These are phyloP conservation scores for Marmota flaviventris DNA, from an alignment of 2,113 vertebrate species.

Conservation along the genomic window DNA sequence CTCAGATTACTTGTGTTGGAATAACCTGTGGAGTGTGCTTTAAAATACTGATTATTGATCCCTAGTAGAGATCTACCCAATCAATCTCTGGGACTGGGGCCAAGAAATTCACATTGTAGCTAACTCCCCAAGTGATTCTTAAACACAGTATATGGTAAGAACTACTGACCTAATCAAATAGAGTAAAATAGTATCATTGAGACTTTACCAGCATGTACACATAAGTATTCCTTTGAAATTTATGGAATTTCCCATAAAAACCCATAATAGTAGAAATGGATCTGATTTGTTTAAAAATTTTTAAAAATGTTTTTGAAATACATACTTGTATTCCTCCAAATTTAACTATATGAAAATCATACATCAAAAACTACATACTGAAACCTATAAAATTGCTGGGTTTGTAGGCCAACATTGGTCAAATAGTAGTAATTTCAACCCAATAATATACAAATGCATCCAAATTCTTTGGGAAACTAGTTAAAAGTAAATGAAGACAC, in stretches of 20 bases:
- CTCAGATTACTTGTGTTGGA: neutral
- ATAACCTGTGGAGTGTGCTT: neutral
- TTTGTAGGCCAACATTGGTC: neutral
- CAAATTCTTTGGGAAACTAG: conserved; percentile 23
- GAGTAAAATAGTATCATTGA: neutral
- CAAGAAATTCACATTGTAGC: conserved; percentile 33
- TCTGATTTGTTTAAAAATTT: conserved; percentile 28
- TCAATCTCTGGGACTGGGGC: neutral
- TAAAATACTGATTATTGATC: conserved; percentile 15
- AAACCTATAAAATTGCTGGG: conserved; percentile 25
- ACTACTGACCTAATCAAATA: neutral
- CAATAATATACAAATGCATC: neutral
- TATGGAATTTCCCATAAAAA: conserved; percentile 46
- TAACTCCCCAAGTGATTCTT: neutral
- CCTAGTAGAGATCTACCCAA: neutral
- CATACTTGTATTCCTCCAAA: conserved; percentile 4
- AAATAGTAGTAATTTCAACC: conserved; percentile 42
- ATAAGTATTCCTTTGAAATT: conserved; percentile 38
- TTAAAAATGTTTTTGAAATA: neutral
- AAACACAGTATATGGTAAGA: neutral
- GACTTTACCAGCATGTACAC: conserved; percentile 13
- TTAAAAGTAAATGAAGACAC: conserved; percentile 38
- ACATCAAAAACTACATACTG: conserved; percentile 20
- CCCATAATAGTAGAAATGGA: neutral
- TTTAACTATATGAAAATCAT: conserved; percentile 65